Conservation (phyloP, 2,888 invertebrate genomes). For the Melanotus villosus region DNA sequence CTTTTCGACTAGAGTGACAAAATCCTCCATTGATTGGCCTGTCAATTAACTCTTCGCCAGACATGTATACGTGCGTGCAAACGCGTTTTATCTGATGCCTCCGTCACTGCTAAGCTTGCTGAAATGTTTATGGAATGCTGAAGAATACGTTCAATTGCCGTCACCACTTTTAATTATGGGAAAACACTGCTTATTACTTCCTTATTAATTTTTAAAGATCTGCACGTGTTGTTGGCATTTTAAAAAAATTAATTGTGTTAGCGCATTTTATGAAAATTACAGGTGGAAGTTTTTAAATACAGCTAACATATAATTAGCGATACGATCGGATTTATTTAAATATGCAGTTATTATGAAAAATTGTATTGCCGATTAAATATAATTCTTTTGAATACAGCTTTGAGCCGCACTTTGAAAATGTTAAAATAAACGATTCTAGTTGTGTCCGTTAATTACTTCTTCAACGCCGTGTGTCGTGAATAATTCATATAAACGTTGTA, state of each 20-base stretch:
- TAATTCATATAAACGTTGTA: slow-evolving; percentile 1
- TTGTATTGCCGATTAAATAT: no score
- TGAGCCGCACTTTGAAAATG: no score
- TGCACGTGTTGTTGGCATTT: background rate
- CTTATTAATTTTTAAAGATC: slow-evolving; percentile 18
- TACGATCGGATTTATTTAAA: no score
- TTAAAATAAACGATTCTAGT: background rate
- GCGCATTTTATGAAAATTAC: no score
- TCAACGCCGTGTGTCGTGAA: no score
- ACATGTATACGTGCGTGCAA: slow-evolving; percentile 69
- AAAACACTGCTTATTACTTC: slow-evolving; percentile 34
- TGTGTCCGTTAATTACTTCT: background rate
- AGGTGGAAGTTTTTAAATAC: no score
- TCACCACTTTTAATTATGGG: slow-evolving; percentile 41
- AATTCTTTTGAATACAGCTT: no score
- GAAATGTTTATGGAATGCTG: slow-evolving; percentile 67
- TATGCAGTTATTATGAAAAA: no score
- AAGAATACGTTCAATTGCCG: slow-evolving; percentile 43
- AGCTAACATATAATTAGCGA: no score
- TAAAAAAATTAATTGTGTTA: no score
- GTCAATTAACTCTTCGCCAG: slow-evolving; percentile 68
- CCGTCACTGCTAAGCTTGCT: slow-evolving; percentile 64
- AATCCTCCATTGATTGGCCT: slow-evolving; percentile 69
- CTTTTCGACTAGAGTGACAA: slow-evolving; percentile 66
- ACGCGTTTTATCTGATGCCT: slow-evolving; percentile 68